phyloP scores from a whole-genome alignment of 1,140 invertebrate genomes.

The Apis mellifera region Amel_HAv3.1 CM009938.2:9707001-9707500 shows the following conservation, averaged over 20 bases:
- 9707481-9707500: constrained; percentile 18
- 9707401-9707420: constrained; percentile 79
- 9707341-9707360: constrained; percentile 80
- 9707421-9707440: constrained; percentile 66
- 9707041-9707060: neutral
- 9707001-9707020: neutral
- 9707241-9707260: neutral
- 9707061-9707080: neutral
- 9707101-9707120: neutral
- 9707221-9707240: neutral
- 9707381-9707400: constrained; percentile 79
- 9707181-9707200: neutral
- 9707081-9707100: too few species aligned
- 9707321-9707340: too few species aligned
- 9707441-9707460: constrained; percentile 39
- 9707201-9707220: neutral
- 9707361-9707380: constrained; percentile 79
- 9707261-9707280: constrained; percentile 16
- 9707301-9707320: constrained; percentile 50
- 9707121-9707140: neutral
- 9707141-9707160: neutral
- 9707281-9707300: constrained; percentile 14
- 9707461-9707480: constrained; percentile 8
- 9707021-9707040: too few species aligned
- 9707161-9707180: neutral